Evolutionary conservation across 1,140 invertebrate genomes (phyloP).

Genomic region (Sitophilus oryzae): DNA sequence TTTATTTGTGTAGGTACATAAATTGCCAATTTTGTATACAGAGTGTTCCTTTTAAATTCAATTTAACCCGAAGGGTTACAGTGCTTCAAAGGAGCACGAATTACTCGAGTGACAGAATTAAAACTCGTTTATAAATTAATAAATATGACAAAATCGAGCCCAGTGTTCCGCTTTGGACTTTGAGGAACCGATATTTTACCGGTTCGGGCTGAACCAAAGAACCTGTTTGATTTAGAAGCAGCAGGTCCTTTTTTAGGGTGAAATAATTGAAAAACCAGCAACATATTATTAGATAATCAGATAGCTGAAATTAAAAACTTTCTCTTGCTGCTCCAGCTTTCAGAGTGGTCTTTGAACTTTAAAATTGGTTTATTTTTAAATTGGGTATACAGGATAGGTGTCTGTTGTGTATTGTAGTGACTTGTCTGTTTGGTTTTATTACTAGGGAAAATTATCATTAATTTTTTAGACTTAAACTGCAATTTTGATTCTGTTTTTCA

Average conservation of each 20-base stretch:
- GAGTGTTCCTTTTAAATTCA: constrained; percentile 18
- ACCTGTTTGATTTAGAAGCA: constrained; percentile 14
- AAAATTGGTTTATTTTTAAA: too few species aligned
- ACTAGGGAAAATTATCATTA: too few species aligned
- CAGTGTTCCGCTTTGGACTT: background rate
- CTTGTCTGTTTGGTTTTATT: too few species aligned
- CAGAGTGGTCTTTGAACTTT: too few species aligned
- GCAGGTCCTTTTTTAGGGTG: constrained; percentile 8
- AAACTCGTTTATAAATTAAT: background rate
- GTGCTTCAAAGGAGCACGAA: constrained; percentile 3
- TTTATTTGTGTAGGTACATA: constrained; percentile 20
- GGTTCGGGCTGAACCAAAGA: background rate
- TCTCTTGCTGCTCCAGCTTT: too few species aligned
- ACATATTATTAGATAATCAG: constrained; percentile 4
- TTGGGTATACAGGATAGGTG: too few species aligned
- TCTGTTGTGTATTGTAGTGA: too few species aligned
- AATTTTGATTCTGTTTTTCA: too few species aligned
- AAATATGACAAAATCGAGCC: background rate
- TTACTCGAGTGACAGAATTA: background rate
- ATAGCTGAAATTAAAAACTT: constrained; percentile 5
- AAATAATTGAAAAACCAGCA: constrained; percentile 6
- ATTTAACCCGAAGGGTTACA: constrained; percentile 14
- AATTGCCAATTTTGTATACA: constrained; percentile 19
- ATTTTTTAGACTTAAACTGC: too few species aligned
- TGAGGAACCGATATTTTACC: background rate